Percentiles rank a stretch among this genome's conserved stretches.
Evolutionary conservation across 2,113 vertebrate species (phyloP).

Genomic region (Ptyas mucosa): DNA sequence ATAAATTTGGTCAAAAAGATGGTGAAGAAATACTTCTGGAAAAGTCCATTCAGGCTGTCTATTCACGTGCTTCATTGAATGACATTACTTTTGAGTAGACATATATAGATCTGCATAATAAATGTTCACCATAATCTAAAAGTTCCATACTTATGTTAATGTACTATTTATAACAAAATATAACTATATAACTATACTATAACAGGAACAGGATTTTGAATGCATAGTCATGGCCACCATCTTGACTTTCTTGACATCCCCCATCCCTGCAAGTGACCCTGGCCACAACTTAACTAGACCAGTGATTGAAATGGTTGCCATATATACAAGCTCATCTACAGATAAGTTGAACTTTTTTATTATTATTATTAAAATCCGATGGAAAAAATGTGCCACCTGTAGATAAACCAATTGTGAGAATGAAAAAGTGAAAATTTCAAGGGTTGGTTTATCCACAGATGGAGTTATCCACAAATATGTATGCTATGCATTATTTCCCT

Average conservation of each 20-base stretch:
- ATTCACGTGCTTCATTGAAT: neutral
- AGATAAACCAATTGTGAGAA: neutral
- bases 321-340: neutral
- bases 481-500: neutral
- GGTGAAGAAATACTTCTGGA: neutral
- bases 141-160: neutral
- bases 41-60: neutral
- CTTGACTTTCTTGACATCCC: neutral
- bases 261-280: neutral
- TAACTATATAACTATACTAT: neutral
- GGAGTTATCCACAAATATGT: neutral
- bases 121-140: neutral
- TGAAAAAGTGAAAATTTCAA: neutral
- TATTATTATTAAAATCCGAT: neutral
- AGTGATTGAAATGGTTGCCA: neutral
- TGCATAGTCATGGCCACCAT: neutral
- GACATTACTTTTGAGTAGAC: neutral
- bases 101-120: neutral
- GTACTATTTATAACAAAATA: neutral
- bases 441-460: neutral
- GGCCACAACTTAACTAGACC: neutral
- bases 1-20: neutral
- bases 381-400: neutral
- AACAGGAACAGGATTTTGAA: neutral
- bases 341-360: neutral